These are phyloP conservation scores for Nomada fabriciana DNA, from an alignment of 2,888 invertebrate species.

Conservation along the genomic window DNA sequence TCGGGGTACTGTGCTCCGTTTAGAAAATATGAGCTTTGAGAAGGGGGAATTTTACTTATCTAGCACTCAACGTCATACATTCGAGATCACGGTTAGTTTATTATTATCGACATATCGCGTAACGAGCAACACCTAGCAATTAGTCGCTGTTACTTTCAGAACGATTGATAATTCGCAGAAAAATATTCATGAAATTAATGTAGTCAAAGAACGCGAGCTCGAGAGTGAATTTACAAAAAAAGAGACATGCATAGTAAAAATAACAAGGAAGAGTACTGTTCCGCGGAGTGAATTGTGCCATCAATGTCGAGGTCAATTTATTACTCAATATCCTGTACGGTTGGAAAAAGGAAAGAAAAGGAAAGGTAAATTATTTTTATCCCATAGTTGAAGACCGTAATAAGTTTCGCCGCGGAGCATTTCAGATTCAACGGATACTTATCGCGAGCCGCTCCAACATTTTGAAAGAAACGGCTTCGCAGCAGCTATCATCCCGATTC, in stretches of 20 bases:
- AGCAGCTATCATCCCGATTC: not conserved
- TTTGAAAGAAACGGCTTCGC: not conserved
- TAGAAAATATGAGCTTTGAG: constrained; percentile 10
- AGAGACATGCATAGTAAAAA: too few relatives aligned
- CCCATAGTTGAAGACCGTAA: not conserved
- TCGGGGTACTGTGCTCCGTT: not conserved
- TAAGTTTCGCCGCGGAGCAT: not conserved
- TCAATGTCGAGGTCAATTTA: not conserved
- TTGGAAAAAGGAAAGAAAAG: not conserved
- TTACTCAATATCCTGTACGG: not conserved
- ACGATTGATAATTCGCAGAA: not conserved
- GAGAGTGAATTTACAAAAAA: not conserved
- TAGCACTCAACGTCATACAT: not conserved
- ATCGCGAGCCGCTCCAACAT: not conserved
- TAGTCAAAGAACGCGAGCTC: not conserved
- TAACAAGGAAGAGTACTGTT: too few relatives aligned
- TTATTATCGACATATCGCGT: not conserved
- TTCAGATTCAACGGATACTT: not conserved
- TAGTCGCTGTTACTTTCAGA: not conserved
- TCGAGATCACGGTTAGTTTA: not conserved
- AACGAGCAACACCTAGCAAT: not conserved
- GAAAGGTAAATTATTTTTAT: not conserved
- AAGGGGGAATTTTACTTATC: not conserved
- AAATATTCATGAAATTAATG: not conserved
- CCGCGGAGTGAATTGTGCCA: not conserved